Percentiles rank a stretch among this genome's conserved stretches.
These are phyloP conservation scores for Zenarchopterus dispar DNA, from an alignment of 2,797 vertebrate genomes.

Conservation along the genomic window DNA sequence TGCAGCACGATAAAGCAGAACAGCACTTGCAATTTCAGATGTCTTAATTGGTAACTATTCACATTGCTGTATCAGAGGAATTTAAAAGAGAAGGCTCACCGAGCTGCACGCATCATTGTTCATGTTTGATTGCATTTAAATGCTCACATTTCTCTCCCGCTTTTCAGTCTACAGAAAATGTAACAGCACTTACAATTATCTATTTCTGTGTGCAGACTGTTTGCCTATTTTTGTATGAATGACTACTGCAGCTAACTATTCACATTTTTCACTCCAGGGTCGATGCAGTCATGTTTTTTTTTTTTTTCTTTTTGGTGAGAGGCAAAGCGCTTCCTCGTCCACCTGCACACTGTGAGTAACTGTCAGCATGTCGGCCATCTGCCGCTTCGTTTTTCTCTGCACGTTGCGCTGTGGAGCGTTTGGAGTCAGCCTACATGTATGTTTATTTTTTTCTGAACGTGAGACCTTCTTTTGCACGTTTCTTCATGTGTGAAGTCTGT, in stretches of 20 bases:
- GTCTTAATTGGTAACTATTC: constrained; percentile 47
- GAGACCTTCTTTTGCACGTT: constrained; percentile 26
- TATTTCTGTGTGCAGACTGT: constrained; percentile 24
- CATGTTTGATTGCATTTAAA: constrained; percentile 38
- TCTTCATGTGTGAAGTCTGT: constrained; percentile 40
- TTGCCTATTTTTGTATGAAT: constrained; percentile 41
- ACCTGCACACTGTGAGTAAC: constrained; percentile 68
- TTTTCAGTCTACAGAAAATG: constrained; percentile 37
- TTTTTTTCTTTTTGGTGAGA: constrained; percentile 12
- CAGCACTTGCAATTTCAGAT: constrained; percentile 25
- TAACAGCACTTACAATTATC: constrained; percentile 22
- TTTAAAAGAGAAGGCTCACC: constrained; percentile 32
- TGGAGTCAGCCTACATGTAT: constrained; percentile 4
- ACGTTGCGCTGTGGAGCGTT: constrained; percentile 28
- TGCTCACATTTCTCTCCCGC: constrained; percentile 30
- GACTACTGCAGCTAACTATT: constrained; percentile 49
- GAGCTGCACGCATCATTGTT: constrained; percentile 38
- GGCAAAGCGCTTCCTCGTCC: constrained; percentile 41
- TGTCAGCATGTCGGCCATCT: constrained; percentile 56
- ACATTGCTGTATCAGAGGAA: constrained; percentile 11
- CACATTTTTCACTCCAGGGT: constrained; percentile 59
- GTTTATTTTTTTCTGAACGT: constrained; percentile 11
- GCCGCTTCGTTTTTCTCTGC: constrained; percentile 21
- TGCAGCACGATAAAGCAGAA: constrained; percentile 5
- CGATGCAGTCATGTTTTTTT: constrained; percentile 27